Evolutionary conservation across 2,888 invertebrate genomes (phyloP), one percentile per base, ranked within the genome.

Genomic region (Coecobrya sp.): DNA sequence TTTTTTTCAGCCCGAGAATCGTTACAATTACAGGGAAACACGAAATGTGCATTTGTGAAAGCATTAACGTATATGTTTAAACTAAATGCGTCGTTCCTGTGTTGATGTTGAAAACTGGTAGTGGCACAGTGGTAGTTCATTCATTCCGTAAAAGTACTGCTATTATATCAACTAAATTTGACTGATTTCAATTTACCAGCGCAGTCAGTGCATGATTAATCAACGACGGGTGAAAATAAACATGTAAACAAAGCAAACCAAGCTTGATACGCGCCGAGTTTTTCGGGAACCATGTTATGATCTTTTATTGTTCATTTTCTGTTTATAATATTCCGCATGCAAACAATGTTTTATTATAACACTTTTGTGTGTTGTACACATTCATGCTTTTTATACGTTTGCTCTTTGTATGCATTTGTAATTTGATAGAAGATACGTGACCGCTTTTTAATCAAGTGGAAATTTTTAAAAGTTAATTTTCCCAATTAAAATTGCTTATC

Each of bases 401-500:
- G 65, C 65, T 70, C 45, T 76, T 76, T 76, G 76, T 49, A 19
- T 49, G 49, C 49, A 49, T 45, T 25, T 76, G 25, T 49, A 76
- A 76, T 27, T 76, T 27, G 76, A 76, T 45, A 49, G 25, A 36
- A 86, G 36, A 16, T 91, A 91, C 91, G 91, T 91, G 91, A 91
- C 86, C 86, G 76, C 81, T 52, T 73, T 79, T 86, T 79, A 81
- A 91, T 86, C 70, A 91, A 91, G 79, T 25, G 45, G 52, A 91
- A 84, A 85, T 73, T 90, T 90, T 86, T 36, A 90, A 79, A 76
- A 85, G 90, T 90, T 86, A 91, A 86, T 91, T 86, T 91, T 65
- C 49, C 55, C 91, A 91, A 91, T 91, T 86, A 91, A 91, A 91
- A 86, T 91, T 86, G 79, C 91, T 86, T 81, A 86, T 91, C 91